These are phyloP conservation scores for Junonia oenone DNA, from an alignment of 2,888 invertebrate species.

Conservation along the genomic window DNA sequence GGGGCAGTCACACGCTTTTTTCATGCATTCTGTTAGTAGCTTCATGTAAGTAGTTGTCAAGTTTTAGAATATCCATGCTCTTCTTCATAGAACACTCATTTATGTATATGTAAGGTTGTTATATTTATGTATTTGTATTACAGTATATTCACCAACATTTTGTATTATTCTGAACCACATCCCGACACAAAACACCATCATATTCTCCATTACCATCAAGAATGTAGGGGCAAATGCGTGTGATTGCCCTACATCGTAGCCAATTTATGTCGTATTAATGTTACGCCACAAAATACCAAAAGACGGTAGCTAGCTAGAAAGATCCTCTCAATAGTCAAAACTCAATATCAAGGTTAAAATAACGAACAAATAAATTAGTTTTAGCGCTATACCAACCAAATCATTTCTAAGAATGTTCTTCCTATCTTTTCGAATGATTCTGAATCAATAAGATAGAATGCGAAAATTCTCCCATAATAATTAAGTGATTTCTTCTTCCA, in stretches of 20 bases:
- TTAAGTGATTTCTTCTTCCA: conserved; percentile 37
- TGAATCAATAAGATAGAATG: too few species aligned
- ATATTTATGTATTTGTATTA: conserved; percentile 25
- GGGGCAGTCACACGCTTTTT: conserved; percentile 29
- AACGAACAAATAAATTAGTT: not conserved
- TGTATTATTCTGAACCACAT: conserved; percentile 29
- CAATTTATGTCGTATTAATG: not conserved
- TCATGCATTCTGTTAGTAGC: conserved; percentile 1
- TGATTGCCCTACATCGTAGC: conserved; percentile 27
- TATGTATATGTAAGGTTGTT: conserved; percentile 10
- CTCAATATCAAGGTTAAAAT: not conserved
- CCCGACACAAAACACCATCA: conserved; percentile 17
- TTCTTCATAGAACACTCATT: conserved; percentile 8
- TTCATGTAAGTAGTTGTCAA: conserved; percentile 12
- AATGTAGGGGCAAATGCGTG: conserved; percentile 26
- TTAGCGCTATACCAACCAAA: not conserved
- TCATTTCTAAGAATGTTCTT: not conserved
- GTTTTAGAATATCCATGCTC: conserved; percentile 1
- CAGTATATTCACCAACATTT: conserved; percentile 25
- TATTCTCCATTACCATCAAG: conserved; percentile 10
- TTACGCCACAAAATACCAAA: not conserved
- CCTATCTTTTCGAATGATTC: too few species aligned
- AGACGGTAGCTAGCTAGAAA: not conserved
- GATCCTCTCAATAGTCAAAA: not conserved
- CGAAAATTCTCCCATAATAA: not conserved